These are phyloP conservation scores for Parasteatoda tepidariorum DNA, from an alignment of 1,140 invertebrate genomes.

Conservation along the genomic window DNA sequence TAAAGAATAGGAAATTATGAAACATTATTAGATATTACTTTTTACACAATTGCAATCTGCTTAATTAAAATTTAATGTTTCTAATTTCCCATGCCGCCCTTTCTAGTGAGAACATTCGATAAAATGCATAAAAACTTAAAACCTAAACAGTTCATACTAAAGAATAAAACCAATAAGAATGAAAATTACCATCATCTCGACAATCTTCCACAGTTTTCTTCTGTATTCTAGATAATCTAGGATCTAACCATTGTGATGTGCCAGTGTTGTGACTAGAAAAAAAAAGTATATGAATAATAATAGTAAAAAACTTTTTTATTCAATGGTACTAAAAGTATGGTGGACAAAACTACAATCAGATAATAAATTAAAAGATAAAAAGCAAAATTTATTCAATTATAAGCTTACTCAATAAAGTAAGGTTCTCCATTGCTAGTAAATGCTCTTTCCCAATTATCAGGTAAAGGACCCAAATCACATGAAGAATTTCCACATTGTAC, in stretches of 20 bases:
- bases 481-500: conserved; percentile 18
- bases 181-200: conserved; percentile 78
- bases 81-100: too few relatives aligned
- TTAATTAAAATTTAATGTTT: too few relatives aligned
- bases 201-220: conserved; percentile 92
- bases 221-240: conserved; percentile 87
- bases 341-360: not conserved
- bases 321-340: not conserved
- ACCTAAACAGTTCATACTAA: too few relatives aligned
- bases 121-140: too few relatives aligned
- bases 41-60: too few relatives aligned
- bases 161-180: too few relatives aligned
- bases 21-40: too few relatives aligned
- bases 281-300: conserved; percentile 40
- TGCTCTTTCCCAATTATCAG: conserved; percentile 96
- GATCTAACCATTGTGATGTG: conserved; percentile 95
- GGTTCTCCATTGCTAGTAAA: conserved; percentile 95
- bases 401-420: conserved; percentile 97
- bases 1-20: too few relatives aligned
- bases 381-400: not conserved
- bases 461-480: conserved; percentile 84
- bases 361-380: not conserved
- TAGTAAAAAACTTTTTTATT: not conserved
- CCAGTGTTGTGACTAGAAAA: conserved; percentile 86
- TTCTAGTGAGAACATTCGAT: too few relatives aligned